A percentile compares a stretch with the other conserved stretches of the same genome.
These are phyloP conservation scores for Chaetoderma sp. DNA, from an alignment of 2,888 invertebrate species.

Conservation along the genomic window DNA sequence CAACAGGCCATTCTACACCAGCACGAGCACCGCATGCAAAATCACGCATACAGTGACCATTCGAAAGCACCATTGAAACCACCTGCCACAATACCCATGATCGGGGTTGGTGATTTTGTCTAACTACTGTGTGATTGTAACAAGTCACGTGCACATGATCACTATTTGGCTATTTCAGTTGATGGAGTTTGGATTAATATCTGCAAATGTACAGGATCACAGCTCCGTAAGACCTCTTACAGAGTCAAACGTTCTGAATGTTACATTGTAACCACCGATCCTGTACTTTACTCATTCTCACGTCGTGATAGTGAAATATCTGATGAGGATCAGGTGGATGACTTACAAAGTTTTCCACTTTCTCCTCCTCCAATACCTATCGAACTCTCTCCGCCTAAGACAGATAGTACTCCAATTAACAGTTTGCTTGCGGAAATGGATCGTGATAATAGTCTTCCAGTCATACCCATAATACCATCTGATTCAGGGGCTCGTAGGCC, in stretches of 20 bases:
- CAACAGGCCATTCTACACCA: background rate
- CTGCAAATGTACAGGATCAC: background rate
- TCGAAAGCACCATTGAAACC: background rate
- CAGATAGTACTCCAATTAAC: too few relatives aligned
- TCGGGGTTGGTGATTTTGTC: background rate
- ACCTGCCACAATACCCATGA: too few relatives aligned
- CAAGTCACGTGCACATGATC: background rate
- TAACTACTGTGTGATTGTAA: background rate
- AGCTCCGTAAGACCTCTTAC: background rate
- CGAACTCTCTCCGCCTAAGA: too few relatives aligned
- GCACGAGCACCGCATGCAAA: background rate
- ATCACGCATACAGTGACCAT: background rate
- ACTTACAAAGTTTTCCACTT: too few relatives aligned
- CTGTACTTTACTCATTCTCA: too few relatives aligned
- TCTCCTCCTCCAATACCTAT: too few relatives aligned
- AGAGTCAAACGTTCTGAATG: background rate
- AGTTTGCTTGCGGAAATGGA: too few relatives aligned
- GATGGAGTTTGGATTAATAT: background rate
- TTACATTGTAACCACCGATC: background rate
- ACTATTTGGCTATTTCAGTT: background rate
- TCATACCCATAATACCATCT: too few relatives aligned
- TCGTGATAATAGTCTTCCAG: too few relatives aligned
- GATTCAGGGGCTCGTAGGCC: too few relatives aligned
- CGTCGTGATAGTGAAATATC: too few relatives aligned
- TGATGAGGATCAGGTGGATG: too few relatives aligned